Percentiles rank a stretch among this genome's conserved stretches.
These are phyloP conservation scores for Zaprionus bogoriensis DNA, from an alignment of 2,888 invertebrate species.

Conservation along the genomic window DNA sequence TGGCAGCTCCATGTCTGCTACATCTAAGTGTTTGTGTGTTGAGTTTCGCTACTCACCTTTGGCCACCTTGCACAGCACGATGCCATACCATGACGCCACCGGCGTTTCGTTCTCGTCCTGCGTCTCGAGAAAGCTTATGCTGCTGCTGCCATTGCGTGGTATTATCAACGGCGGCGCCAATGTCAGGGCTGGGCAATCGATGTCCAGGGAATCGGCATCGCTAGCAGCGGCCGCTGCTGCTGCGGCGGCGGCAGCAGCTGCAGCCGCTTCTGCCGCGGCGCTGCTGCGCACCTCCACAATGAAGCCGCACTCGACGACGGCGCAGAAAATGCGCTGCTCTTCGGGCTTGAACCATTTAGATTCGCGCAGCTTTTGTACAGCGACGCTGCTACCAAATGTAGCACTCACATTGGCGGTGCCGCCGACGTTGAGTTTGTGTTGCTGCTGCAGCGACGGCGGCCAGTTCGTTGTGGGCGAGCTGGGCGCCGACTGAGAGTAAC, in stretches of 20 bases:
- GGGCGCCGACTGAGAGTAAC: constrained; percentile 68
- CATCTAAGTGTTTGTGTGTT: neutral
- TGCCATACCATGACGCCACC: constrained; percentile 85
- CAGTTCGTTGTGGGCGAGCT: constrained; percentile 67
- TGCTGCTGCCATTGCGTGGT: constrained; percentile 64
- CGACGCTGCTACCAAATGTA: constrained; percentile 84
- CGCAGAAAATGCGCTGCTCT: constrained; percentile 88
- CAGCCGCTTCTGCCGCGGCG: constrained; percentile 77
- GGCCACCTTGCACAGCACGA: constrained; percentile 88
- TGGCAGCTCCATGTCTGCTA: neutral
- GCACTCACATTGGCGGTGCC: constrained; percentile 42
- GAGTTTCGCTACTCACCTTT: constrained; percentile 85
- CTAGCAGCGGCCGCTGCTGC: constrained; percentile 49
- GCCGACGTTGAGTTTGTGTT: constrained; percentile 46
- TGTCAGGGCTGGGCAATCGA: constrained; percentile 57
- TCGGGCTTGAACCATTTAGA: constrained; percentile 90
- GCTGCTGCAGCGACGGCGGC: constrained; percentile 58
- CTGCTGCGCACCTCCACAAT: constrained; percentile 86
- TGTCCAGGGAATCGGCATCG: constrained; percentile 60
- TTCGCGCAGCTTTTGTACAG: constrained; percentile 88
- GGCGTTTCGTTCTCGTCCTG: constrained; percentile 82
- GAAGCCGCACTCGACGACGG: constrained; percentile 89
- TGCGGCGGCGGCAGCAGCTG: constrained; percentile 77
- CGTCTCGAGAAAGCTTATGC: constrained; percentile 65
- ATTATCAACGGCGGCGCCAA: constrained; percentile 54